These are phyloP conservation scores for Contarinia nasturtii DNA, from an alignment of 1,140 invertebrate genomes.

Conservation along the genomic window DNA sequence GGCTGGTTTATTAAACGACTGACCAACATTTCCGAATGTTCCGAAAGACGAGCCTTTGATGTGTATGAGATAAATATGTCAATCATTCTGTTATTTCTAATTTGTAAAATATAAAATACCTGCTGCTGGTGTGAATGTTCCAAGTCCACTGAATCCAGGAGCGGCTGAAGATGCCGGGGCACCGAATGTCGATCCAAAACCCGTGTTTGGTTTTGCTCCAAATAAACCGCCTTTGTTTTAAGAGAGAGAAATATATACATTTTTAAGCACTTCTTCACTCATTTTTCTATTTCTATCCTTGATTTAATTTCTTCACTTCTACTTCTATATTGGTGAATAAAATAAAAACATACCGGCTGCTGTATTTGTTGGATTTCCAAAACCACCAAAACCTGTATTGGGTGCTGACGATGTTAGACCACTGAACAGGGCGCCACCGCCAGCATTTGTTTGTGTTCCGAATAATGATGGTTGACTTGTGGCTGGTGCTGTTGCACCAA, in stretches of 20 bases:
- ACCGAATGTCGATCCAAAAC: slow-evolving; percentile 19
- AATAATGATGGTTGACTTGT: slow-evolving; percentile 23
- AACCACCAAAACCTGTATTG: slow-evolving; percentile 23
- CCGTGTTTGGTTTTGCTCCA: slow-evolving; percentile 20
- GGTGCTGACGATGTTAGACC: slow-evolving; percentile 24
- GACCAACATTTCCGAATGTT: slow-evolving; percentile 16
- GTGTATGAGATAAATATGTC: background rate
- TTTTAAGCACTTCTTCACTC: no score
- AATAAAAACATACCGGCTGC: slow-evolving; percentile 16
- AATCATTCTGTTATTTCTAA: no score
- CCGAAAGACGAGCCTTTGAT: slow-evolving; percentile 4
- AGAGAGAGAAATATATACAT: no score
- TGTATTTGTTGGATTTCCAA: slow-evolving; percentile 16
- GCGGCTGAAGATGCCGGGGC: slow-evolving; percentile 8
- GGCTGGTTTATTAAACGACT: slow-evolving; percentile 28
- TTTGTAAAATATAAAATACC: no score
- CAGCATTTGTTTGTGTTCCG: slow-evolving; percentile 31
- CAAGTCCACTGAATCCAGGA: slow-evolving; percentile 10
- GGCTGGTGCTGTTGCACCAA: slow-evolving; percentile 11
- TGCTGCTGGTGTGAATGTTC: no score
- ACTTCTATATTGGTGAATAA: background rate
- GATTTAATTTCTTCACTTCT: no score
- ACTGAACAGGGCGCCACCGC: slow-evolving; percentile 25
- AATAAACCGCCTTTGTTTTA: slow-evolving; percentile 9
- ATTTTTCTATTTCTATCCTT: no score